Conservation (phyloP, 2,888 invertebrate genomes). For the Pandemis cinnamomeana region DNA sequence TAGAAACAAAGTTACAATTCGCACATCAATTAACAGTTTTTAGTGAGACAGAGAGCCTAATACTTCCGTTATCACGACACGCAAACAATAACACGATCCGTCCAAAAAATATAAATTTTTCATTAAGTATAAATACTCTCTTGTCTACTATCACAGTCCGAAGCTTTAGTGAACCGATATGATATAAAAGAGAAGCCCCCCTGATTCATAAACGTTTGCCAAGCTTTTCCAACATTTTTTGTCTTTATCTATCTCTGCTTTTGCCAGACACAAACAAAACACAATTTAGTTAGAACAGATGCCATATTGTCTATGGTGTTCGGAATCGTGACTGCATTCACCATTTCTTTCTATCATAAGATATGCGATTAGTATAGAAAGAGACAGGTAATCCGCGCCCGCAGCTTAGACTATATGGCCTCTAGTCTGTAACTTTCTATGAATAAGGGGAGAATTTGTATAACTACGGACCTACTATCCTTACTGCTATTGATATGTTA, state of each 20-base stretch:
- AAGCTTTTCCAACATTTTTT: too few relatives aligned
- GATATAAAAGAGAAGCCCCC: neutral
- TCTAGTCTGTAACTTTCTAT: too few relatives aligned
- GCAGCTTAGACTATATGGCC: too few relatives aligned
- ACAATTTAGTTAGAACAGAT: too few relatives aligned
- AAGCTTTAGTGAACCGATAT: constrained; percentile 58
- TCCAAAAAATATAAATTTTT: constrained; percentile 62
- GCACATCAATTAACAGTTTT: constrained; percentile 55
- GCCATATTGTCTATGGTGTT: too few relatives aligned
- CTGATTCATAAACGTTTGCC: too few relatives aligned
- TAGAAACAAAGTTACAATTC: constrained; percentile 40
- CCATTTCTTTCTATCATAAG: too few relatives aligned
- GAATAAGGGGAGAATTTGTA: neutral
- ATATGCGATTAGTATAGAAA: too few relatives aligned
- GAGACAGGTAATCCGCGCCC: too few relatives aligned
- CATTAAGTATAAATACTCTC: constrained; percentile 62
- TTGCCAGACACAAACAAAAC: too few relatives aligned
- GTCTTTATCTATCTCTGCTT: too few relatives aligned
- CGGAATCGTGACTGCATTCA: too few relatives aligned
- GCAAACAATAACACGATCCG: constrained; percentile 54
- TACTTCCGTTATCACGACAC: constrained; percentile 51
- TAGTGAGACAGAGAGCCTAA: constrained; percentile 57
- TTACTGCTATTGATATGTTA: constrained; percentile 28
- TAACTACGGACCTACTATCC: constrained; percentile 4
- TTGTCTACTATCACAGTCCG: constrained; percentile 80